Percentiles rank a stretch among this genome's conserved stretches.
Evolutionary conservation across 1,140 invertebrate genomes (phyloP).

Genomic region (Trichonephila clavipes): DNA sequence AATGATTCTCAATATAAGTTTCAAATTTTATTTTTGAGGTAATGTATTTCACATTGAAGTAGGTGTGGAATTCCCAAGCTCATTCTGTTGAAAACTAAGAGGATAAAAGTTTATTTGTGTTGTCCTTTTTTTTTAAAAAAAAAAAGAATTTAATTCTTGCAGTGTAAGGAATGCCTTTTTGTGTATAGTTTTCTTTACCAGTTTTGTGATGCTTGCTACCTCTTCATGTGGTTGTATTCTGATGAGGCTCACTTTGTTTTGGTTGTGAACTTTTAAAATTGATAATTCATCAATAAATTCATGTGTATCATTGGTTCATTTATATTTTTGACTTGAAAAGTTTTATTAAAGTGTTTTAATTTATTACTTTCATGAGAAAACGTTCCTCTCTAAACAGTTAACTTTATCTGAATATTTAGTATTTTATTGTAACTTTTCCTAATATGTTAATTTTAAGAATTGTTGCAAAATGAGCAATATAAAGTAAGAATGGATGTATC

Average conservation of each 20-base stretch:
- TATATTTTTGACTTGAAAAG: too few species aligned
- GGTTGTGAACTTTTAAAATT: background rate
- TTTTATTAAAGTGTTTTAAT: too few species aligned
- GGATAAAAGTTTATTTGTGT: background rate
- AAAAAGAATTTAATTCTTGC: slow-evolving; percentile 1
- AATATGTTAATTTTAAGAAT: too few species aligned
- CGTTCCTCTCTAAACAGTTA: too few species aligned
- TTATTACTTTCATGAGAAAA: too few species aligned
- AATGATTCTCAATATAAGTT: background rate
- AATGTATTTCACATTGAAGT: background rate
- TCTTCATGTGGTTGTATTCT: slow-evolving; percentile 12
- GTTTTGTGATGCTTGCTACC: background rate
- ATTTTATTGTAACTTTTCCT: too few species aligned
- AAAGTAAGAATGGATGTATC: too few species aligned
- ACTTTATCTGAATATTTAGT: too few species aligned
- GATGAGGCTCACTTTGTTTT: slow-evolving; percentile 14
- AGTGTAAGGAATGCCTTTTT: background rate
- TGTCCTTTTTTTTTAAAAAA: background rate
- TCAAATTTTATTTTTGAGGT: background rate
- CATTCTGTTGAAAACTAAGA: background rate
- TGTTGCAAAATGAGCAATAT: too few species aligned
- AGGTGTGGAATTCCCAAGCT: background rate
- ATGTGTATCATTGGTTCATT: too few species aligned
- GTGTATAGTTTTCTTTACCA: background rate
- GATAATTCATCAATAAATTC: too few species aligned